Evolutionary conservation across 2,888 invertebrate genomes (phyloP).

Genomic region (Andrena bicolor): DNA sequence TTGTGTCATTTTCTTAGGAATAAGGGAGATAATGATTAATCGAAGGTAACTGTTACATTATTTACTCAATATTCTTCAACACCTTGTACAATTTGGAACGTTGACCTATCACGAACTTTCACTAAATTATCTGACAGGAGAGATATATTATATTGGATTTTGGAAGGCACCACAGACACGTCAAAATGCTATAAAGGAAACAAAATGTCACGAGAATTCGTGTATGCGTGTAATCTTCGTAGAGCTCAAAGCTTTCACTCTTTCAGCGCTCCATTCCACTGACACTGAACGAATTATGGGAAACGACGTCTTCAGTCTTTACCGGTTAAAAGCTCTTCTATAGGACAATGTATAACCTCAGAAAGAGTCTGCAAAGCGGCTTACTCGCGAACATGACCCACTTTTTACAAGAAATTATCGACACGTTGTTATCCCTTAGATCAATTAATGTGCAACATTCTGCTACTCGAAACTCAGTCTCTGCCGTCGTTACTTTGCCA

Average conservation of each 20-base stretch:
- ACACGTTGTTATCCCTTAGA: constrained; percentile 54
- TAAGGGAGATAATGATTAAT: too few relatives aligned
- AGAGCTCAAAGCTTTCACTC: neutral
- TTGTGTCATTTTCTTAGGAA: too few relatives aligned
- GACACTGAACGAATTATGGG: constrained; percentile 52
- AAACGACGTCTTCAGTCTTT: constrained; percentile 44
- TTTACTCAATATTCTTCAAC: neutral
- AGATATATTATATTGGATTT: neutral
- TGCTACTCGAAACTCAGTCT: constrained; percentile 27
- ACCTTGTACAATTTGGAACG: too few relatives aligned
- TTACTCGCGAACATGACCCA: constrained; percentile 39
- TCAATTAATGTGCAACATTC: constrained; percentile 50
- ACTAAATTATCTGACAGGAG: too few relatives aligned
- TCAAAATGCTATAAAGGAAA: neutral
- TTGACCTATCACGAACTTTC: too few relatives aligned
- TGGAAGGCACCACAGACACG: neutral
- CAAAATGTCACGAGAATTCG: neutral
- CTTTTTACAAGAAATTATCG: constrained; percentile 65
- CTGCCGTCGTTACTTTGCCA: neutral
- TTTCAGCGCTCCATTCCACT: constrained; percentile 12
- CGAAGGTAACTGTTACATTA: too few relatives aligned
- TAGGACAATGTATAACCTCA: constrained; percentile 47
- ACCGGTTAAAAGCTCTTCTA: constrained; percentile 48
- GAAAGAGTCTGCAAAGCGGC: constrained; percentile 53
- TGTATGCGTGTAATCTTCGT: neutral